A percentile compares a stretch with the other conserved stretches of the same genome.
Evolutionary conservation across 2,888 invertebrate species (phyloP).

Genomic region (Gastrophysa polygoni): DNA sequence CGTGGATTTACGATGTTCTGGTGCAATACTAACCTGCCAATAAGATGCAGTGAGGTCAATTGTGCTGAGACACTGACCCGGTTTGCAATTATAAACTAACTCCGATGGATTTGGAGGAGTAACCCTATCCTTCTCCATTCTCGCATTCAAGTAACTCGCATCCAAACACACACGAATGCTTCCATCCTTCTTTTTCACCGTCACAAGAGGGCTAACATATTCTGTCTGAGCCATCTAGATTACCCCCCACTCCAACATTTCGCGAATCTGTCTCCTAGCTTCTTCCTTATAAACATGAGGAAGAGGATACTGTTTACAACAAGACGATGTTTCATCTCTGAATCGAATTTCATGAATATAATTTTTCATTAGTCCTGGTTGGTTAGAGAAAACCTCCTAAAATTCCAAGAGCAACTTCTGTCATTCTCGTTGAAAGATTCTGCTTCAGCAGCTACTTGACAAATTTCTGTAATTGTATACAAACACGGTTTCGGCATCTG

Average conservation of each 20-base stretch:
- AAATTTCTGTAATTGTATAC: too few relatives aligned
- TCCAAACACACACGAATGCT: constrained; percentile 29
- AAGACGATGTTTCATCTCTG: constrained; percentile 18
- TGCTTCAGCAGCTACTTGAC: too few relatives aligned
- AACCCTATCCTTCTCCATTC: constrained; percentile 22
- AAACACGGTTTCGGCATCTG: too few relatives aligned
- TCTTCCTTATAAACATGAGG: constrained; percentile 9
- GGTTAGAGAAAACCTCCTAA: too few relatives aligned
- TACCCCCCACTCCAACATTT: constrained; percentile 26
- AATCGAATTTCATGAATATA: too few relatives aligned
- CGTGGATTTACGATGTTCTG: not conserved
- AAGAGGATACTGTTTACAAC: constrained; percentile 16
- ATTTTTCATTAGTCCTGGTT: too few relatives aligned
- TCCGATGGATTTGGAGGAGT: constrained; percentile 25
- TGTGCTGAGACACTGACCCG: constrained; percentile 11
- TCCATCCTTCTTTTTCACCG: constrained; percentile 29
- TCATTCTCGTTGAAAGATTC: too few relatives aligned
- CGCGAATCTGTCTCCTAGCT: constrained; percentile 14
- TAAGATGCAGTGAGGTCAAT: constrained; percentile 19
- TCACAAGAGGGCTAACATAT: constrained; percentile 26
- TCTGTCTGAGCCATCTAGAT: constrained; percentile 10
- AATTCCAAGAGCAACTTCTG: too few relatives aligned
- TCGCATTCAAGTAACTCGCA: constrained; percentile 25
- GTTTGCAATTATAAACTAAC: constrained; percentile 11
- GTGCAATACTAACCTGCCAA: constrained; percentile 14